Evolutionary conservation across 1,140 invertebrate genomes (phyloP).

Genomic region (Trichoplusia ni): DNA sequence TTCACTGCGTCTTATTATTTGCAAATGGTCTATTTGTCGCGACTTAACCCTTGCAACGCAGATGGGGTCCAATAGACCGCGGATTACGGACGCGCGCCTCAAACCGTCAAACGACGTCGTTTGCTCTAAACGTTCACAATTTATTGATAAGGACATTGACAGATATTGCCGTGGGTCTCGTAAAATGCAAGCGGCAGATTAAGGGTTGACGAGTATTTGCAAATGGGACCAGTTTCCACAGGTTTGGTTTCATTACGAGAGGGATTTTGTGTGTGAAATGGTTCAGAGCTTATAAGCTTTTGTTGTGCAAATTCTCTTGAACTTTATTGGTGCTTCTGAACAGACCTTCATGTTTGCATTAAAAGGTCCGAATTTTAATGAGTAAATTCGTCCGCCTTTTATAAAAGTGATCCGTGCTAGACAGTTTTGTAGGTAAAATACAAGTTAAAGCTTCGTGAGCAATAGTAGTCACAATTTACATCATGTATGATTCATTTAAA

Average conservation of each 20-base stretch:
- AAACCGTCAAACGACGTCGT: constrained; percentile 77
- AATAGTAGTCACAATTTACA: no score
- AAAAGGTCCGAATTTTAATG: constrained; percentile 5
- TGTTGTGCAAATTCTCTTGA: constrained; percentile 42
- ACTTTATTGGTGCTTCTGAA: constrained; percentile 27
- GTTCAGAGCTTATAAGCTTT: constrained; percentile 51
- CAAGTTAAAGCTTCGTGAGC: no score
- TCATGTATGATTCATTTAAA: no score
- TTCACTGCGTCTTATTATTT: constrained; percentile 81
- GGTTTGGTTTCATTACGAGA: constrained; percentile 65
- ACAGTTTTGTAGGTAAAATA: no score
- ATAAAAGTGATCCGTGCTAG: no score
- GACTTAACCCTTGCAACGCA: constrained; percentile 79
- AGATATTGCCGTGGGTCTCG: constrained; percentile 76
- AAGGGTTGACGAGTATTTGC: constrained; percentile 70
- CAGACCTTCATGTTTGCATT: constrained; percentile 11
- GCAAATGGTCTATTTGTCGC: constrained; percentile 81
- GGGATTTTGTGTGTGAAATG: constrained; percentile 54
- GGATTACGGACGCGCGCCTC: constrained; percentile 68
- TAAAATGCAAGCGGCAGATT: constrained; percentile 78
- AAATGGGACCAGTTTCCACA: constrained; percentile 70
- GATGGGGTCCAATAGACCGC: constrained; percentile 72
- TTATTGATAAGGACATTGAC: constrained; percentile 81
- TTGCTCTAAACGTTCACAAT: constrained; percentile 74
- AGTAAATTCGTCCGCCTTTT: no score